Percentiles rank a stretch among this genome's conserved stretches.
Conservation (phyloP, 2,888 invertebrate species). For the Hololepta plana region DNA sequence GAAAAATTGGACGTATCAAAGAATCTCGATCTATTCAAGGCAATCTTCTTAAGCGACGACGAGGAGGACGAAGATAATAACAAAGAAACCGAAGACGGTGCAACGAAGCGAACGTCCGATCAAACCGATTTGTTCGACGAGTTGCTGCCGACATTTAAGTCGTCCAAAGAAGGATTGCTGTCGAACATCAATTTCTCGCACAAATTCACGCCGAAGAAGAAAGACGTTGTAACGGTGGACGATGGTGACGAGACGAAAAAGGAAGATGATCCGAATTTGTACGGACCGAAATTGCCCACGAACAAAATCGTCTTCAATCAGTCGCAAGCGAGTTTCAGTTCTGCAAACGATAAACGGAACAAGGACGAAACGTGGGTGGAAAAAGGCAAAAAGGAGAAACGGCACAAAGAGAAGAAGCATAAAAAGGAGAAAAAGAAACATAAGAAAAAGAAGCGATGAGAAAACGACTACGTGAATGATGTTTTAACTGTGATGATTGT, state of each 20-base stretch:
- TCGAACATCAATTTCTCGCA: slow-evolving; percentile 17
- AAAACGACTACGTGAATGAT: neutral
- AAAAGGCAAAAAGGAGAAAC: slow-evolving; percentile 19
- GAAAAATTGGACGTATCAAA: slow-evolving; percentile 25
- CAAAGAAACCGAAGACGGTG: slow-evolving; percentile 14
- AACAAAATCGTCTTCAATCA: slow-evolving; percentile 18
- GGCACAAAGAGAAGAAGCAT: slow-evolving; percentile 26
- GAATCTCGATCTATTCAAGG: slow-evolving; percentile 68
- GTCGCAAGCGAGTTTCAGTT: slow-evolving; percentile 13
- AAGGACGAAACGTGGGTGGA: slow-evolving; percentile 35
- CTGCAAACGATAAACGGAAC: slow-evolving; percentile 7
- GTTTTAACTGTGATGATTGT: too few species aligned
- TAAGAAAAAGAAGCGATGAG: slow-evolving; percentile 12
- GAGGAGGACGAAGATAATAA: slow-evolving; percentile 22
- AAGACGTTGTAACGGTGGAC: slow-evolving; percentile 4
- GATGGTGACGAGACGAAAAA: slow-evolving; percentile 5
- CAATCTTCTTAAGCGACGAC: slow-evolving; percentile 70
- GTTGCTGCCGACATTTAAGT: slow-evolving; percentile 22
- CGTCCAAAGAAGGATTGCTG: slow-evolving; percentile 22
- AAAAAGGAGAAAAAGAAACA: slow-evolving; percentile 20
- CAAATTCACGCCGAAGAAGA: neutral
- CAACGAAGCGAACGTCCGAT: slow-evolving; percentile 17
- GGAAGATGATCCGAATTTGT: slow-evolving; percentile 20
- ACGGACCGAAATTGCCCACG: slow-evolving; percentile 43
- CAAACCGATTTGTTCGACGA: slow-evolving; percentile 19